Evolutionary conservation across 2,113 vertebrate genomes (phyloP), one percentile per base, ranked within the genome.

Genomic region (Poecile atricapillus): DNA sequence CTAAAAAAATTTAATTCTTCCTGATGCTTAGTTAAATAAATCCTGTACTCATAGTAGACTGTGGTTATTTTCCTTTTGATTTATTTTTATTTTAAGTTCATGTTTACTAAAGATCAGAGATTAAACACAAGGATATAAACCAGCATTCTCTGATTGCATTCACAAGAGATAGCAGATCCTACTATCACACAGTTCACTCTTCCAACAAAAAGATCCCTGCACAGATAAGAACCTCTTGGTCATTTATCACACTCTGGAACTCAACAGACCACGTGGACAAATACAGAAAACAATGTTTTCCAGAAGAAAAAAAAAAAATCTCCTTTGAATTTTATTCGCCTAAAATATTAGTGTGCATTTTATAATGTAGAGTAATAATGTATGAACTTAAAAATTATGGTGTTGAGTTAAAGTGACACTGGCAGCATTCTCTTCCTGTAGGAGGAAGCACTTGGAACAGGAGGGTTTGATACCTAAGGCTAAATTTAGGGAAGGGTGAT

Each of bases 41-140:
- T 43, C 28, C 41, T 27, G 11, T 60, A 30, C 22, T 49, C 13
- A 1, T 9, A 62, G 67, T 41, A 75, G 30, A 8, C 25, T 3
- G 14, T 24, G 43, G 37, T 60, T 83, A 59, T 88, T 79, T 79
- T 52, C 70, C 21, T 91, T 92, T 62, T 89, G 39, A 70, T 74
- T 96, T 87, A 62, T 75, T 84, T 95, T 87, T 92, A 85, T 82
- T 82, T 93, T 89, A 46, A 90, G 93, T 86, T 67, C 90, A 84
- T 41, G 67, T n/a, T 59, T 92, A 62, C 53, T 56, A 62, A 91
- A 77, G 75, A 93, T 79, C 67, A 64, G 53, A 92, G 86, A 93
- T 94, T 91, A 64, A 88, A 62, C 35, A 64, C 10, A 70, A 59
- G 50, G 58, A 31, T 92, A 90, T 79, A 86, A 93, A 87, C 5